Evolutionary conservation across 2,113 vertebrate species (phyloP).

Genomic region (Pedetes capensis): DNA sequence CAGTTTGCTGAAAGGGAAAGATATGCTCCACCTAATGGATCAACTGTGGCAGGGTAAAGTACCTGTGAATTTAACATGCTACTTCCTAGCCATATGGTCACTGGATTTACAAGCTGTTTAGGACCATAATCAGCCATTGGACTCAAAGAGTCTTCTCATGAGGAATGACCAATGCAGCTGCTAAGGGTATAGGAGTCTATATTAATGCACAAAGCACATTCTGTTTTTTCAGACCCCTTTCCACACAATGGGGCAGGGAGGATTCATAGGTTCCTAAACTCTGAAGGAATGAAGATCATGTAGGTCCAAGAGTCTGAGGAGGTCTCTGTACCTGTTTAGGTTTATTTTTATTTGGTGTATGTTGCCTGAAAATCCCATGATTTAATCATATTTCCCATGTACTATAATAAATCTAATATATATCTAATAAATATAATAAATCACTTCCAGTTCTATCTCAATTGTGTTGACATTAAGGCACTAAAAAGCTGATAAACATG

Average conservation of each 20-base stretch:
- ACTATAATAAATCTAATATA: constrained; percentile 47
- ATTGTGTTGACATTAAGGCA: constrained; percentile 56
- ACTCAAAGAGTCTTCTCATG: constrained; percentile 60
- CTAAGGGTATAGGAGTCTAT: constrained; percentile 45
- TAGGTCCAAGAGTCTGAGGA: not conserved
- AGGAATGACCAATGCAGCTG: constrained; percentile 20
- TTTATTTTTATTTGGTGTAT: constrained; percentile 12
- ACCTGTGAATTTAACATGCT: constrained; percentile 24
- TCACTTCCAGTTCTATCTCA: constrained; percentile 53
- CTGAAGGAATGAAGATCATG: not conserved
- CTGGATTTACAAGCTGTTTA: constrained; percentile 63
- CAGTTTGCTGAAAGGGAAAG: constrained; percentile 20
- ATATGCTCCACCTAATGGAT: constrained; percentile 31
- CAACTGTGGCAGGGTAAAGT: constrained; percentile 14
- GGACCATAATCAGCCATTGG: constrained; percentile 33
- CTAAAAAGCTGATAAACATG: constrained; percentile 49
- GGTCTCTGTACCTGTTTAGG: not conserved
- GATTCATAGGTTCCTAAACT: constrained; percentile 19
- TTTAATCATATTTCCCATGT: constrained; percentile 43
- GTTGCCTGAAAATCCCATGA: not conserved
- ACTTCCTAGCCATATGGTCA: constrained; percentile 56
- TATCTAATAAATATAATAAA: no score
- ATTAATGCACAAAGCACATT: constrained; percentile 27
- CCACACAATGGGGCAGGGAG: not conserved
- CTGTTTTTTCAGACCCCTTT: constrained; percentile 37